Evolutionary conservation across 30 jellyfish, hydroid and myxozoan genomes (phyloP).

Genomic region (Calvadosia cruxmelitensis): DNA sequence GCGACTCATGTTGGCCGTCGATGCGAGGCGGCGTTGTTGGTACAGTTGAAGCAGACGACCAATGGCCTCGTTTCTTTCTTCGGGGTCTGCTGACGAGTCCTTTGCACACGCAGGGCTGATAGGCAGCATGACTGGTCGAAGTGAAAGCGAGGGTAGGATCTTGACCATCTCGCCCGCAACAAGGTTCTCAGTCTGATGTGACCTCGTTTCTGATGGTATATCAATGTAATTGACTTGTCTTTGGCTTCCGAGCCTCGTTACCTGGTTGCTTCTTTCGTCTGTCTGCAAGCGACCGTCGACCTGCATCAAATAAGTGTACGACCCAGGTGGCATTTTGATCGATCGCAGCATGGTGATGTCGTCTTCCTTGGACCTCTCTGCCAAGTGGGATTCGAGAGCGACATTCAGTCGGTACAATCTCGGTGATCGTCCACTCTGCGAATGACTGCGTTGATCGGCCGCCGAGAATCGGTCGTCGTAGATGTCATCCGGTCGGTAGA

Average conservation of each 20-base stretch:
- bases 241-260: constrained; percentile 26
- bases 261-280: neutral
- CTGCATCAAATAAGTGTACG: constrained; percentile 23
- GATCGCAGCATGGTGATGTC: neutral
- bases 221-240: constrained; percentile 31
- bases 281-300: constrained; percentile 21
- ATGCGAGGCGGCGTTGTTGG: neutral
- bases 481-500: constrained; percentile 19
- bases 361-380: neutral
- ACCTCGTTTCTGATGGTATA: too few species aligned
- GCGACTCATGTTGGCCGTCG: neutral
- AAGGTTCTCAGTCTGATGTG: too few species aligned
- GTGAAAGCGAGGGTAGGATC: too few species aligned
- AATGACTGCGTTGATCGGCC: neutral
- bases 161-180: too few species aligned
- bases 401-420: constrained; percentile 7
- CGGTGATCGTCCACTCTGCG: neutral
- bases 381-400: constrained; percentile 2
- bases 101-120: neutral
- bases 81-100: neutral
- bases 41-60: neutral
- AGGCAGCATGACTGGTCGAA: neutral
- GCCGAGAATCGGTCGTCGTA: constrained; percentile 26
- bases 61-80: neutral
- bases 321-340: constrained; percentile 15